phyloP scores from a whole-genome alignment of 2,797 vertebrate species.

The Myotis daubentonii region DNA sequence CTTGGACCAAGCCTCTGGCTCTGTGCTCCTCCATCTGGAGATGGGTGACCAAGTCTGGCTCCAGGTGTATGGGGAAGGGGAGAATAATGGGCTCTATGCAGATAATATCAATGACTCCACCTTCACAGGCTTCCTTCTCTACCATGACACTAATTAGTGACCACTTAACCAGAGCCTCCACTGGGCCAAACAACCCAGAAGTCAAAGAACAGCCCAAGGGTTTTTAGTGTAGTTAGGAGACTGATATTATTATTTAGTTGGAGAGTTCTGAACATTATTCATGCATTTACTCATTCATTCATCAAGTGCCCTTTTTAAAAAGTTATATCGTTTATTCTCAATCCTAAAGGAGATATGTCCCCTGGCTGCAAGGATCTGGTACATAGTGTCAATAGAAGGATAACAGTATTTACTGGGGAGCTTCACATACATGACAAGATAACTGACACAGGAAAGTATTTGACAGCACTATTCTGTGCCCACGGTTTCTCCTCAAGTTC shows the following conservation, averaged over 20 bases:
- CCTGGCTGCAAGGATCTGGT: not conserved
- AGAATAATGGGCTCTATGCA: constrained; percentile 85
- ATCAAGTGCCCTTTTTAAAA: not conserved
- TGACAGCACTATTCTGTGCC: not conserved
- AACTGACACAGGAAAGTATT: not conserved
- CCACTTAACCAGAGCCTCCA: not conserved
- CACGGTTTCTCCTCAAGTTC: not conserved
- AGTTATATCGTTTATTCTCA: not conserved
- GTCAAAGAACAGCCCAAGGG: not conserved
- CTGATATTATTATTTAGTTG: not conserved
- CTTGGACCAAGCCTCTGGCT: constrained; percentile 87
- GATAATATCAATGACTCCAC: constrained; percentile 89
- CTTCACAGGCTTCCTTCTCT: constrained; percentile 89
- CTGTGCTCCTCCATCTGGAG: constrained; percentile 85
- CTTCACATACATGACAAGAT: not conserved
- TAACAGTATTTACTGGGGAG: not conserved
- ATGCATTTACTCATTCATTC: not conserved
- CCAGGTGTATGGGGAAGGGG: constrained; percentile 85
- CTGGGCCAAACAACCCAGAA: not conserved
- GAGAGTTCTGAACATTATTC: not conserved
- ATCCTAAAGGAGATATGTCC: not conserved
- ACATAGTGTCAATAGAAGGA: not conserved
- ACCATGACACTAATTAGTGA: constrained; percentile 82
- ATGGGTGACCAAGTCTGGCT: constrained; percentile 90
- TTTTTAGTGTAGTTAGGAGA: not conserved